Evolutionary conservation across 1,140 invertebrate genomes (phyloP).

Genomic region (Acromyrmex echinatior): DNA sequence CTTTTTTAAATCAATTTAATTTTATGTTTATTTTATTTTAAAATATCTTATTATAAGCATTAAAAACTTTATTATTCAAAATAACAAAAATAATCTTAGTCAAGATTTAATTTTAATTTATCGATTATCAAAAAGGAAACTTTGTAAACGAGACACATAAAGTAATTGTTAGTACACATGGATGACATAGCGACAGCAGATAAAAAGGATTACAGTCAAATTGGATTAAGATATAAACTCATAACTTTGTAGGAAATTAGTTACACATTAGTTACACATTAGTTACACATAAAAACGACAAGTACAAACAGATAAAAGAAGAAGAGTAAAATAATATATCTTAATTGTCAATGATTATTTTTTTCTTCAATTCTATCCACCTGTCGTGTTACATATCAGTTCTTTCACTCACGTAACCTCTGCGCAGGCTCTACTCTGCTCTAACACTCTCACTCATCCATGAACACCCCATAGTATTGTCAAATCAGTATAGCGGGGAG

Average conservation of each 20-base stretch:
- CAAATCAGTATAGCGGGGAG: constrained; percentile 69
- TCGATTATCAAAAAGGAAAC: not conserved
- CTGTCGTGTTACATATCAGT: not conserved
- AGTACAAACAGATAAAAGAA: not conserved
- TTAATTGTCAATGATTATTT: not conserved
- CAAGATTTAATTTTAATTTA: not conserved
- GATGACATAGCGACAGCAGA: not conserved
- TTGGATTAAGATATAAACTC: not conserved
- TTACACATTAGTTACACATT: not conserved
- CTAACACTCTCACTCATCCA: constrained; percentile 9
- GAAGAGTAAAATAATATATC: not conserved
- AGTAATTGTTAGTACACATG: not conserved
- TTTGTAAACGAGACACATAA: not conserved
- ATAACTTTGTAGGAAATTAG: not conserved
- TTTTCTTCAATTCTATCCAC: constrained; percentile 1
- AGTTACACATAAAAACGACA: not conserved
- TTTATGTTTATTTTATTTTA: not conserved
- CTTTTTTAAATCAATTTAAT: not conserved
- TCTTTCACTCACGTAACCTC: not conserved
- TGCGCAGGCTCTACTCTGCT: constrained; percentile 39
- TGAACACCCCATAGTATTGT: constrained; percentile 33
- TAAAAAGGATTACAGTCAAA: constrained; percentile 16
- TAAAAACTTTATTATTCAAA: not conserved
- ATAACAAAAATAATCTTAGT: not conserved
- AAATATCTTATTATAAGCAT: not conserved